Evolutionary conservation across 2,113 vertebrate genomes (phyloP).

Genomic region (Smithornis capensis): DNA sequence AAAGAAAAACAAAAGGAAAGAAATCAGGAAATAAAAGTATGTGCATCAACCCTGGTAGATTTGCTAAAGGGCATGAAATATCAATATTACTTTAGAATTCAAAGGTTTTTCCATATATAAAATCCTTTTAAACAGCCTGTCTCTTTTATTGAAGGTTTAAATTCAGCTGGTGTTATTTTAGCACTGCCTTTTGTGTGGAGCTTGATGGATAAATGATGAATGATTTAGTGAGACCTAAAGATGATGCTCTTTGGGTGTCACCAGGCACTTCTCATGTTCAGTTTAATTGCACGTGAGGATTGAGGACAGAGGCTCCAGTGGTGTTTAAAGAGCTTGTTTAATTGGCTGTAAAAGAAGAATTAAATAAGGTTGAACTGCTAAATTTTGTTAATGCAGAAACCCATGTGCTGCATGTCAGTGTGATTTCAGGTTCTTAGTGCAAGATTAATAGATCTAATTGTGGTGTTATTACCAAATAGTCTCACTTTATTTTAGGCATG

Average conservation of each 20-base stretch:
- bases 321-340: slow-evolving; percentile 75
- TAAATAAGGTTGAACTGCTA: slow-evolving; percentile 75
- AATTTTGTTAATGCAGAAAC: slow-evolving; percentile 68
- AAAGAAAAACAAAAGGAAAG: neutral
- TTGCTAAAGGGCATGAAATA: neutral
- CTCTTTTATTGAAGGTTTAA: neutral
- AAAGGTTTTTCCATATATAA: neutral
- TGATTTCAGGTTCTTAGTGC: slow-evolving; percentile 67
- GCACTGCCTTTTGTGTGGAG: neutral
- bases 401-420: slow-evolving; percentile 36
- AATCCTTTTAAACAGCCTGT: neutral
- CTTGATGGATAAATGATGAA: slow-evolving; percentile 29
- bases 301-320: slow-evolving; percentile 52
- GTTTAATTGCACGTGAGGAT: slow-evolving; percentile 64
- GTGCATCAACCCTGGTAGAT: neutral
- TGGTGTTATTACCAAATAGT: slow-evolving; percentile 23
- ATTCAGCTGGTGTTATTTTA: slow-evolving; percentile 2
- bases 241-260: neutral
- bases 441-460: slow-evolving; percentile 76
- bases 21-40: neutral
- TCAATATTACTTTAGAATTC: neutral
- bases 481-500: slow-evolving; percentile 43
- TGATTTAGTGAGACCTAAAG: slow-evolving; percentile 28
- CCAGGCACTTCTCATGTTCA: slow-evolving; percentile 50
- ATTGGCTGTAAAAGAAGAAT: slow-evolving; percentile 78